These are phyloP conservation scores for Rhizomys pruinosus DNA, from an alignment of 2,113 vertebrate species.

Conservation along the genomic window DNA sequence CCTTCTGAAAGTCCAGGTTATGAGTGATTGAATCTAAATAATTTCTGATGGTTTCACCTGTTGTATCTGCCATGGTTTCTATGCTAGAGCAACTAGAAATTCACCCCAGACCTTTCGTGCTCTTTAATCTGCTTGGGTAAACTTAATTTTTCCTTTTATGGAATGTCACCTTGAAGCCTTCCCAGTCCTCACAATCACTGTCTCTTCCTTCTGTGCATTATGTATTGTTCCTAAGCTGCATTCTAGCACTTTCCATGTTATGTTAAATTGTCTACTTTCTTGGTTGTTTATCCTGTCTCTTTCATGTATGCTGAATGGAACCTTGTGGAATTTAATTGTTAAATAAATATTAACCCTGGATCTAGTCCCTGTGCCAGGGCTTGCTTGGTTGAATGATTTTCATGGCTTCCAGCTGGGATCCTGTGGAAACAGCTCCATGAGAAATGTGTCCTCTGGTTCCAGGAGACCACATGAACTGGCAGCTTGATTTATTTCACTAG, in stretches of 20 bases:
- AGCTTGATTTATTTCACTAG: background rate
- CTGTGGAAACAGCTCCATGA: background rate
- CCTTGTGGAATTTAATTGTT: background rate
- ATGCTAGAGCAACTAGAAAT: background rate
- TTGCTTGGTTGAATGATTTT: background rate
- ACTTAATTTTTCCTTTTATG: background rate
- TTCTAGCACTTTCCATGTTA: background rate
- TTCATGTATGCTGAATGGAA: background rate
- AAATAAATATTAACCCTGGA: slow-evolving; percentile 10
- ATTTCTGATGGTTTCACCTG: background rate
- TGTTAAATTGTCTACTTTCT: background rate
- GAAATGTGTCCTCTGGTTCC: background rate
- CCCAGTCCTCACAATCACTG: background rate
- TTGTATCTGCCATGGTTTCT: background rate
- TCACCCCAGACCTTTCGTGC: background rate
- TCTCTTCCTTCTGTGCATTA: background rate
- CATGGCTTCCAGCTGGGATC: background rate
- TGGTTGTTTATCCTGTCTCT: background rate
- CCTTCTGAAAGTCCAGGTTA: background rate
- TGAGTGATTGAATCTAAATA: background rate
- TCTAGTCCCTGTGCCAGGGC: background rate
- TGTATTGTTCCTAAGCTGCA: background rate
- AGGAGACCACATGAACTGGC: background rate
- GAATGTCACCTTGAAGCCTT: background rate
- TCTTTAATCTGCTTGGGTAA: slow-evolving; percentile 13